Evolutionary conservation across 2,113 vertebrate species (phyloP).

Genomic region (Dryoscopus gambensis): DNA sequence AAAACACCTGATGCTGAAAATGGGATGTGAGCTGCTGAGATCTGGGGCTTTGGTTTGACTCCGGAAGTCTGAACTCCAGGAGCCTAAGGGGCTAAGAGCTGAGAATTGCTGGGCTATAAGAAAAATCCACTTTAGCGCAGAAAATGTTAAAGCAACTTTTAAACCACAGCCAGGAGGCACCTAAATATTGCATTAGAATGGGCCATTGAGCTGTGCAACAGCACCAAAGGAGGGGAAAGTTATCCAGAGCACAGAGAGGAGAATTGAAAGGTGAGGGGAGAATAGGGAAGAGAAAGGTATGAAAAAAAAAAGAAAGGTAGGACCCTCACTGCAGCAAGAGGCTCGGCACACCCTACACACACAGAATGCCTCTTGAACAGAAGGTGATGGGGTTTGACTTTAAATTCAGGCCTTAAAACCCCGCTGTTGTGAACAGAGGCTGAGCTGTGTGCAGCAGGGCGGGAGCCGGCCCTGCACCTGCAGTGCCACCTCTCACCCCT

Average conservation of each 20-base stretch:
- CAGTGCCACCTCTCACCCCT: background rate
- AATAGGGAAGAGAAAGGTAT: background rate
- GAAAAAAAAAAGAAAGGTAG: background rate
- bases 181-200: background rate
- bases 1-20: background rate
- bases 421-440: background rate
- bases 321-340: background rate
- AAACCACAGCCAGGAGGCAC: constrained; percentile 7
- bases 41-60: background rate
- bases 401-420: background rate
- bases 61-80: background rate
- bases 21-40: background rate
- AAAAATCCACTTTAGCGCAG: background rate
- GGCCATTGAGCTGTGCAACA: background rate
- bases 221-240: background rate
- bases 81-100: background rate
- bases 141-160: constrained; percentile 9
- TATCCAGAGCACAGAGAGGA: background rate
- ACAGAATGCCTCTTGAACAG: background rate
- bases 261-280: background rate
- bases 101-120: background rate
- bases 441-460: background rate
- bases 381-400: background rate
- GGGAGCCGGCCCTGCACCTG: background rate
- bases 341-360: background rate